Conservation (phyloP, 2,888 invertebrate genomes). For the Eupithecia exiguata region DNA sequence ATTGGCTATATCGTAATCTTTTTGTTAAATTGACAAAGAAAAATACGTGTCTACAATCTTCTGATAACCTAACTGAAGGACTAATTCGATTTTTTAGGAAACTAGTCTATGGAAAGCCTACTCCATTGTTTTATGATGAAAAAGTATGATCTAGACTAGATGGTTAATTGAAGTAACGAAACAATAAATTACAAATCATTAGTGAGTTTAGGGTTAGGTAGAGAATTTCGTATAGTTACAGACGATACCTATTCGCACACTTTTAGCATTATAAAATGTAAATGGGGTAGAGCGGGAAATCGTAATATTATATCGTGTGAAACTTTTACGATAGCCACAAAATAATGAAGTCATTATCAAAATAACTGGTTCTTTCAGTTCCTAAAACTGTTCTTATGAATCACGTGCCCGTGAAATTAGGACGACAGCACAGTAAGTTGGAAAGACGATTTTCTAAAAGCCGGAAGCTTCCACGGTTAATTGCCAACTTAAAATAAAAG, state of each 20-base stretch:
- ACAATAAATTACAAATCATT: neutral
- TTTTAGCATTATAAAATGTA: neutral
- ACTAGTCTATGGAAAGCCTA: no score
- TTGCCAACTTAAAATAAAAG: neutral
- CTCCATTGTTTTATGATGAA: no score
- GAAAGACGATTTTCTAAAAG: neutral
- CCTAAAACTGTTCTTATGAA: neutral
- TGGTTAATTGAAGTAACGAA: neutral
- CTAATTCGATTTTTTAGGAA: no score
- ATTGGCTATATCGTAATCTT: no score
- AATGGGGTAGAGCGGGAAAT: neutral
- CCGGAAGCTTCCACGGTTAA: neutral
- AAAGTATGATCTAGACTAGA: no score
- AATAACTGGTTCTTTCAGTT: conserved; percentile 6
- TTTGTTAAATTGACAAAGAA: no score
- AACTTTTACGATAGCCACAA: neutral
- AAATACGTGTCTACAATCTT: no score
- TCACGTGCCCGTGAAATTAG: neutral
- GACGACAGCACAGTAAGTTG: neutral
- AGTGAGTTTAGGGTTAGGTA: no score
- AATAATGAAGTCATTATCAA: neutral
- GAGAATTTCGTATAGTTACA: no score
- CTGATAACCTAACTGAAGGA: no score
- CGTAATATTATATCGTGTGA: neutral
- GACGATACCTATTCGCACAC: no score